Percentiles rank a stretch among this genome's conserved stretches.
These are phyloP conservation scores for Vannuccia rotundouncinata DNA, from an alignment of 2,888 invertebrate genomes.

Conservation along the genomic window DNA sequence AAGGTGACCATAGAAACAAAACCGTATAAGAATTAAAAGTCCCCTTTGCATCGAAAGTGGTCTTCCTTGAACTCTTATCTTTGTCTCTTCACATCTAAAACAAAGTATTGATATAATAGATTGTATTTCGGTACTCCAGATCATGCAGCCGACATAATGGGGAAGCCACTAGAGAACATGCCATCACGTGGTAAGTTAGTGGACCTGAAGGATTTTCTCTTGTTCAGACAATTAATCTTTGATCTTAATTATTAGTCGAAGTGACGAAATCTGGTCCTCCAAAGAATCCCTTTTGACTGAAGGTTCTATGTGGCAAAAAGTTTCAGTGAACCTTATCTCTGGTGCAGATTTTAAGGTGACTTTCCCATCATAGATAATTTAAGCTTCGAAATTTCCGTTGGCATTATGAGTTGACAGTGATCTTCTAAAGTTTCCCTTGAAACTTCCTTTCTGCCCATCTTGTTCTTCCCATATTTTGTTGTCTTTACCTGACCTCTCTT, in stretches of 20 bases:
- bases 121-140: too few species aligned
- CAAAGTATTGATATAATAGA: background rate
- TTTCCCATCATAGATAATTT: background rate
- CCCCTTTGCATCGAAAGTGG: background rate
- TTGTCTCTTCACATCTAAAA: background rate
- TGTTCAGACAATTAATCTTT: background rate
- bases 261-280: constrained; percentile 34
- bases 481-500: background rate
- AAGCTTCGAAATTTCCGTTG: background rate
- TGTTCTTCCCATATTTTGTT: background rate
- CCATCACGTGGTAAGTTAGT: constrained; percentile 33
- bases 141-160: constrained; percentile 8
- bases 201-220: too few species aligned
- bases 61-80: background rate
- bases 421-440: too few species aligned
- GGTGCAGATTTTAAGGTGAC: constrained; percentile 30
- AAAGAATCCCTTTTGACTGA: background rate
- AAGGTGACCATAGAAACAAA: background rate
- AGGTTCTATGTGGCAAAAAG: constrained; percentile 13
- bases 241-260: constrained; percentile 13
- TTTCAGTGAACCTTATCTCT: background rate
- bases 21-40: background rate
- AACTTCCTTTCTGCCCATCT: background rate
- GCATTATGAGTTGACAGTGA: background rate
- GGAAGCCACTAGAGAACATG: constrained; percentile 32